Conservation (phyloP, 2,797 vertebrate species). For the Choloepus didactylus region DNA sequence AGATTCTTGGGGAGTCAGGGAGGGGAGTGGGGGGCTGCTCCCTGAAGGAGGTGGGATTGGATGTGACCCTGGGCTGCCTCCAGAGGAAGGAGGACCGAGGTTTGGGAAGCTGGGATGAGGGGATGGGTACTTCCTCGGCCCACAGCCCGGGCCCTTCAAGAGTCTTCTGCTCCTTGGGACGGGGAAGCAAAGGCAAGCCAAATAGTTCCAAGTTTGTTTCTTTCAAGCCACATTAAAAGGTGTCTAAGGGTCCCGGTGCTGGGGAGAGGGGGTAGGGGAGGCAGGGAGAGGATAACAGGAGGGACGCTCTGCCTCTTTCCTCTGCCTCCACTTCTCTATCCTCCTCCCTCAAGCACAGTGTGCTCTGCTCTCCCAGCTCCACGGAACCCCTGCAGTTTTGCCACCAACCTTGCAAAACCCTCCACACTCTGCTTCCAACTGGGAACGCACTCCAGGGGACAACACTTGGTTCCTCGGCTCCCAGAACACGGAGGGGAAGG, state of each 20-base stretch:
- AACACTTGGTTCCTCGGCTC: background rate
- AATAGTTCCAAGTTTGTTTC: background rate
- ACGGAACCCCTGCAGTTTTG: background rate
- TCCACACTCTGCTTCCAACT: rapidly evolving
- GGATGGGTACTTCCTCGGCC: background rate
- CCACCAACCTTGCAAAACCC: rapidly evolving
- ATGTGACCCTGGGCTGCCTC: background rate
- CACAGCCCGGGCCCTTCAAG: background rate
- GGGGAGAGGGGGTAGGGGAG: background rate
- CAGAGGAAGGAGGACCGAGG: background rate
- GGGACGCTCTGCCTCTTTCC: background rate
- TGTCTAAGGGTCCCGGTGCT: background rate
- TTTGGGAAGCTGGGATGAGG: background rate
- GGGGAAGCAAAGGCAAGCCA: background rate
- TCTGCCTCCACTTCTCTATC: background rate
- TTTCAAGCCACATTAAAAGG: background rate
- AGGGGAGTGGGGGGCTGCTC: background rate
- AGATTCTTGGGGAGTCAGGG: background rate
- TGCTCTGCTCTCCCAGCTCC: background rate
- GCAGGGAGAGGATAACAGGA: background rate
- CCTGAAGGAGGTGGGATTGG: background rate
- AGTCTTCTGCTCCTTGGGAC: background rate
- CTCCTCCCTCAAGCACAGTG: background rate
- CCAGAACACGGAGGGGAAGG: background rate
- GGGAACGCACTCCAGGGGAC: too few species aligned